Percentiles rank a stretch among this genome's conserved stretches.
Evolutionary conservation across 2,888 invertebrate genomes (phyloP).

Genomic region (Cataglyphis rosenhaueri): DNA sequence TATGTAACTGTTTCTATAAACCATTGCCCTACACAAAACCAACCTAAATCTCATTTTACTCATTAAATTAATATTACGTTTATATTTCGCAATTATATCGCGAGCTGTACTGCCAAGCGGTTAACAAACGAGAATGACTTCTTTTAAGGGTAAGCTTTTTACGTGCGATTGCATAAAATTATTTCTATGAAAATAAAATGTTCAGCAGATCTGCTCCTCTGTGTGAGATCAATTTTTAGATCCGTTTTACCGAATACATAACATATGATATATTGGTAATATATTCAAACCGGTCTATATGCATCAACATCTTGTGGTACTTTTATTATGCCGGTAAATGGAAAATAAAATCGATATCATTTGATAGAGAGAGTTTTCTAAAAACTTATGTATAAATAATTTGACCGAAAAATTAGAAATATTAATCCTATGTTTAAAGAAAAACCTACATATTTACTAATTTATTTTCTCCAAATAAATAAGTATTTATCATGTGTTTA

Average conservation of each 20-base stretch:
- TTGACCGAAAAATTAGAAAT: background rate
- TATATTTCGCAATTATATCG: background rate
- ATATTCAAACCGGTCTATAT: background rate
- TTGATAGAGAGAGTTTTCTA: background rate
- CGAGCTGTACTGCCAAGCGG: background rate
- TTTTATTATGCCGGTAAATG: background rate
- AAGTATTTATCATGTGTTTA: background rate
- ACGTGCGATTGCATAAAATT: slow-evolving; percentile 18
- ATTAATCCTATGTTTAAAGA: background rate
- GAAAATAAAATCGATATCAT: background rate
- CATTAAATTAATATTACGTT: slow-evolving; percentile 24
- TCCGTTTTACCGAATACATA: background rate
- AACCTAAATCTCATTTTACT: slow-evolving; percentile 36
- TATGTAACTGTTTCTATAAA: slow-evolving; percentile 3
- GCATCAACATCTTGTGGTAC: background rate
- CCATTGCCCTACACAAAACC: background rate
- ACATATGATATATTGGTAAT: background rate
- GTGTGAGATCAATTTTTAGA: slow-evolving; percentile 10
- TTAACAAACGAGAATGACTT: background rate
- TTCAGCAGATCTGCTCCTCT: background rate
- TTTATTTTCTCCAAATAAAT: background rate
- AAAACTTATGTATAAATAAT: background rate
- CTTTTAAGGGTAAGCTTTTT: slow-evolving; percentile 16
- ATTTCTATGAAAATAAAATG: slow-evolving; percentile 16
- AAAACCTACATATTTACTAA: background rate